Evolutionary conservation across 2,888 invertebrate genomes (phyloP), one percentile per base, ranked within the genome.

Genomic region (Liodrosophila aerea): DNA sequence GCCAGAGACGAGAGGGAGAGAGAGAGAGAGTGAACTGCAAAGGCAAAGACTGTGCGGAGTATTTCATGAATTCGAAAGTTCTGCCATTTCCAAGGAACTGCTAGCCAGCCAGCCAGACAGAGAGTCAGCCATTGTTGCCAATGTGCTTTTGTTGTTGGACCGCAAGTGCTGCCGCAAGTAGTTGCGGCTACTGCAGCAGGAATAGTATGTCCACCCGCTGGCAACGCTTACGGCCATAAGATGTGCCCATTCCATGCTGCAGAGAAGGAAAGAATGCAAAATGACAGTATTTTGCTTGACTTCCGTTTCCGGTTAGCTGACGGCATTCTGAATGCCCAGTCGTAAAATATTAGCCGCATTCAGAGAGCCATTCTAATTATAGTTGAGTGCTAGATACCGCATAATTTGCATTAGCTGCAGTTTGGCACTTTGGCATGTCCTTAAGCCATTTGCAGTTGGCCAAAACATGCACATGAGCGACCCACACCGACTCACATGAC

Each of bases 261-360:
- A 61, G 16, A 15, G 9, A 7, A n/a, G 18, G 18, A 51, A 68
- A 75, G 68, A 75, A 77, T 77, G 66, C 65, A 78, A 76, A 73
- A 82, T 82, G 73, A 73, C 78, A 73, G 80, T 71, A 66, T 75
- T 82, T 82, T 78, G 62, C 71, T 69, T 68, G 71, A 78, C 83
- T 80, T 78, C 83, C 73, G 65, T 64, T 76, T 80, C 83, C 83
- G 68, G 82, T 39, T 68, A 70, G 70, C 71, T 56, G 57, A 16
- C 51, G 49, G 58, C 61, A 66, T 67, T 73, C 11, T 41, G 30
- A 27, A 34, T 33, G 11, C 39, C 40, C 37, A 22, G 16, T 51
- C 61, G 45, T 56, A 64, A 72, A 56, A 69, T 82, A 74, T 72
- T 69, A 57, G 63, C 73, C 64, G 60, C 66, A 69, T 63, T 65